phyloP scores from a whole-genome alignment of 2,113 vertebrate genomes.

The Procapra przewalskii region DNA sequence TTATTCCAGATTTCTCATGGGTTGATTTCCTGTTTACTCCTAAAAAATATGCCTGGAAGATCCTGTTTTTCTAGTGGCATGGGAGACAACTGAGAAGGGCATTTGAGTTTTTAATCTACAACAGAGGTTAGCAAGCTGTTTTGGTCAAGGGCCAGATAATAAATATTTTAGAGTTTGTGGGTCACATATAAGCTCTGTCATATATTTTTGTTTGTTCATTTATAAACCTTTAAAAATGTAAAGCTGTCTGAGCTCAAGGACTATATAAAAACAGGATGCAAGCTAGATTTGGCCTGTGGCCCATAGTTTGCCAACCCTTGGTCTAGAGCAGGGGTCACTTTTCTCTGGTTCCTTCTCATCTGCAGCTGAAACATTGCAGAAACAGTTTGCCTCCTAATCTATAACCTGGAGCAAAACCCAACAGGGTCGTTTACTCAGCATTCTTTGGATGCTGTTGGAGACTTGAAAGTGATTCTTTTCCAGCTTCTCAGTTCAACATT shows the following conservation, averaged over 20 bases:
- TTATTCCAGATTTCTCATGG: neutral
- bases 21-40: neutral
- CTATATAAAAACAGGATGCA: neutral
- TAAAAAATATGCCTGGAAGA: neutral
- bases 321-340: neutral
- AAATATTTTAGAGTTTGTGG: neutral
- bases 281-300: neutral
- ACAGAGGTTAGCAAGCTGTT: neutral
- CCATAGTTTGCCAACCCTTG: neutral
- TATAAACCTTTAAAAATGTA: neutral
- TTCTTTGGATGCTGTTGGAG: neutral
- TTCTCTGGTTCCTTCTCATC: neutral
- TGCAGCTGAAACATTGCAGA: neutral
- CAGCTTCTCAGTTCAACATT: neutral
- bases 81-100: neutral
- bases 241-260: neutral
- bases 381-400: neutral
- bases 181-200: neutral
- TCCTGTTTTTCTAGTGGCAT: neutral
- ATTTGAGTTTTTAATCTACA: neutral
- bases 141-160: neutral
- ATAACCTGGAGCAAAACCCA: neutral
- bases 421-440: neutral
- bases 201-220: neutral
- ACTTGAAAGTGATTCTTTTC: neutral